Conservation (phyloP, 2,888 invertebrate species). For the Drosophila kuntzei region DNA sequence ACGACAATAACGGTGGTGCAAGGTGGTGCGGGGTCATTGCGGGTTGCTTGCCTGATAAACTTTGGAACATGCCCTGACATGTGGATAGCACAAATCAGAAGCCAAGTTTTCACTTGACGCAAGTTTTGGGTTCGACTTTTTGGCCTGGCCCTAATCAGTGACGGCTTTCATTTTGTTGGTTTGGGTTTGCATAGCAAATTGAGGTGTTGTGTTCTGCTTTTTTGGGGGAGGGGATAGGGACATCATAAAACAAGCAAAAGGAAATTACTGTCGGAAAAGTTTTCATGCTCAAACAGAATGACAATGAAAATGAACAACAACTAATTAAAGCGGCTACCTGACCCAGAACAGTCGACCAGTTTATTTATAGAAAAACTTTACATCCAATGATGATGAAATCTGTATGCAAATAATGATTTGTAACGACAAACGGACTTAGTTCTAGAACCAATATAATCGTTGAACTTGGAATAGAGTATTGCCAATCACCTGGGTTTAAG, state of each 20-base stretch:
- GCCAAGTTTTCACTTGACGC: constrained; percentile 40
- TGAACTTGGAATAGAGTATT: constrained; percentile 49
- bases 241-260: constrained; percentile 32
- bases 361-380: constrained; percentile 43
- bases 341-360: constrained; percentile 25
- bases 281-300: constrained; percentile 24
- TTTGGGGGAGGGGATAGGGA: background rate
- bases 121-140: constrained; percentile 44
- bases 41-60: constrained; percentile 40
- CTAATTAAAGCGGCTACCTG: constrained; percentile 39
- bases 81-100: constrained; percentile 33
- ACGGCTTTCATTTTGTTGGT: constrained; percentile 27
- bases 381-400: constrained; percentile 16
- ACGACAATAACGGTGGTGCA: constrained; percentile 40
- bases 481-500: constrained; percentile 34
- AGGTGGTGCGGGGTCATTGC: constrained; percentile 24
- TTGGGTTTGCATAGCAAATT: constrained; percentile 48
- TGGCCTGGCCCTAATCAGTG: constrained; percentile 43
- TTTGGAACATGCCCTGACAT: constrained; percentile 20
- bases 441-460: constrained; percentile 42
- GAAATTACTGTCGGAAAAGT: constrained; percentile 40
- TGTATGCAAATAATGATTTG: constrained; percentile 17
- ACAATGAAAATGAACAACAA: constrained; percentile 5
- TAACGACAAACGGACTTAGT: constrained; percentile 33
- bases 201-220: constrained; percentile 10